Conservation (phyloP, 2,113 vertebrate genomes). For the Alces alces region DNA sequence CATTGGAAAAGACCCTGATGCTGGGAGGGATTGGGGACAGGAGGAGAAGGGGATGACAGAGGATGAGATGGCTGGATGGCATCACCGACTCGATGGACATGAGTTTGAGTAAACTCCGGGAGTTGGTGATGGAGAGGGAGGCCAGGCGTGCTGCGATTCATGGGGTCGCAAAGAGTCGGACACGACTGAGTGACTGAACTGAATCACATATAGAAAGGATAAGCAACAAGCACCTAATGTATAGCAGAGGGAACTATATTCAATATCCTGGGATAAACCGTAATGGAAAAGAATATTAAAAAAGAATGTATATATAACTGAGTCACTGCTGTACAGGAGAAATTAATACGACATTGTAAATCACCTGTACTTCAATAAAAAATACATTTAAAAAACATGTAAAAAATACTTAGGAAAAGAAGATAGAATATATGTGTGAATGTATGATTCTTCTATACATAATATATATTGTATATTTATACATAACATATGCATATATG, state of each 20-base stretch:
- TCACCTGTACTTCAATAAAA: background rate
- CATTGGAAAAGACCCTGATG: too few species aligned
- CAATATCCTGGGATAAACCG: background rate
- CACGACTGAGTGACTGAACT: too few species aligned
- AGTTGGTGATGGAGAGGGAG: too few species aligned
- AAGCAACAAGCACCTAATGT: background rate
- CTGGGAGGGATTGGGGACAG: too few species aligned
- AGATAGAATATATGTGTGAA: background rate
- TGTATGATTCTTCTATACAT: background rate
- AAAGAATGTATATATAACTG: background rate
- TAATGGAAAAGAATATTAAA: background rate
- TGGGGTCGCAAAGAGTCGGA: too few species aligned
- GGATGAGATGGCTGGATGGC: too few species aligned
- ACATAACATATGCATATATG: background rate
- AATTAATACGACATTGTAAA: background rate
- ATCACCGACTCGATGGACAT: too few species aligned
- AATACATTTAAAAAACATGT: background rate
- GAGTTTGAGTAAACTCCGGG: too few species aligned
- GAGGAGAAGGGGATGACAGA: too few species aligned
- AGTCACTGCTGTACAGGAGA: background rate
- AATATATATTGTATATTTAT: background rate
- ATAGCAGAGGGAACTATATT: background rate
- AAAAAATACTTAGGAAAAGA: background rate
- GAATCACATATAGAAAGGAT: background rate
- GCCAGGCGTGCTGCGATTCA: rapidly evolving